phyloP scores from a whole-genome alignment of 2,113 vertebrate genomes.

The Pogona vitticeps region DNA sequence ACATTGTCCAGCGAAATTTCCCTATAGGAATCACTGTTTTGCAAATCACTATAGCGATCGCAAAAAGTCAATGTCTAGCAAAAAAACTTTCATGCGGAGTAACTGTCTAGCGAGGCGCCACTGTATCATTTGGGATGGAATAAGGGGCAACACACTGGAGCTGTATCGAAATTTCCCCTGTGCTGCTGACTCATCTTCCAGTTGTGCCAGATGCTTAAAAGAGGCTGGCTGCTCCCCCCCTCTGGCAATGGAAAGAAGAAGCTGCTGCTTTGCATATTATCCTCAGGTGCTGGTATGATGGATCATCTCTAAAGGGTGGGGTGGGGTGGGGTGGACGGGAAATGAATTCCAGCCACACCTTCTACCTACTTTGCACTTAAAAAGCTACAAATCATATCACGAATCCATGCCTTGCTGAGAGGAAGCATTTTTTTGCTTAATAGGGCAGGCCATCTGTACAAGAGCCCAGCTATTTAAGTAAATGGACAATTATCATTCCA shows the following conservation, averaged over 20 bases:
- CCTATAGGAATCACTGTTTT: too few relatives aligned
- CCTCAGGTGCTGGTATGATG: not conserved
- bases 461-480: slow-evolving; percentile 38
- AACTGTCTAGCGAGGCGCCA: too few relatives aligned
- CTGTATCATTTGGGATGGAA: too few relatives aligned
- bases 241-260: not conserved
- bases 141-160: not conserved
- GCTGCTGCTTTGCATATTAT: slow-evolving; percentile 2
- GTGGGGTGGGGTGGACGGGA: not conserved
- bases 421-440: slow-evolving; percentile 18
- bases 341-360: slow-evolving; percentile 9
- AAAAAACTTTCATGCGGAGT: too few relatives aligned
- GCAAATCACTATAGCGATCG: too few relatives aligned
- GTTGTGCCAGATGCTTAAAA: not conserved
- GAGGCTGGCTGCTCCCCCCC: not conserved
- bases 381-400: slow-evolving; percentile 33
- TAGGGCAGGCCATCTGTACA: slow-evolving; percentile 10
- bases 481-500: slow-evolving; percentile 42
- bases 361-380: slow-evolving; percentile 41
- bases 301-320: not conserved
- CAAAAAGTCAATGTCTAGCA: too few relatives aligned
- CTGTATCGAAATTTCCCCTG: too few relatives aligned
- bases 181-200: slow-evolving; percentile 25
- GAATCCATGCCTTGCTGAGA: not conserved
- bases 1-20: too few relatives aligned